Evolutionary conservation across 2,888 invertebrate species (phyloP), one percentile per base, ranked within the genome.

Genomic region (Drosophila phalerata): DNA sequence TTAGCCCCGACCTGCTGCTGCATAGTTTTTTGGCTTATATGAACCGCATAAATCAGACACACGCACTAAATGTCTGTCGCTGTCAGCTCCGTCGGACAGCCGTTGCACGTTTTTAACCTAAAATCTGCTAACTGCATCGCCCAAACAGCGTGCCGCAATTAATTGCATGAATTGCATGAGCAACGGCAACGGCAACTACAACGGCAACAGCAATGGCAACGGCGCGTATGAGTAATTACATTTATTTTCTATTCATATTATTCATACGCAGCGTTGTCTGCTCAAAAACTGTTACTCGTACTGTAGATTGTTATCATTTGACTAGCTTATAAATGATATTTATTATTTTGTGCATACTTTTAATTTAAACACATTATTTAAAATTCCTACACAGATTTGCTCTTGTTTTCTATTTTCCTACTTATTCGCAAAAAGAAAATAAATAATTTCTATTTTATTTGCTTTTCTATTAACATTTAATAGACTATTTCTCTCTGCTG

Each of bases 11-110:
- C 22, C 43, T 32, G 53, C 28, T 28, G 47, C 47, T 38, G 52
- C 53, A 37, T 38, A 22, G 42, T 62, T 58, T 48, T 58, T 52
- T 48, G 61, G 62, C 72, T 53, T 60, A 75, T 69, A 61, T 78
- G 81, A 70, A 66, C 52, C 61, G 70, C 73, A 84, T 87, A 87
- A 84, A 85, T 84, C 84, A 84, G 73, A 49, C 51, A 45, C 85
- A 77, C 85, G 83, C 82, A 83, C 79, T 67, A 66, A 63, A 73
- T 61, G 69, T 70, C 80, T 65, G 60, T 56, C 47, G 83, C 67
- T 69, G 61, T 64, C 69, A 73, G 79, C 70, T 76, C 49, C 67
- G 76, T 65, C 68, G 52, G 64, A 48, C 68, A 61, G 64, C 34
- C 55, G 64, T 70, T 62, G 75, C 75, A 77, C 63, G 49, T 70